Conservation (phyloP, 2,888 invertebrate species). For the Aleiodes testaceus region DNA sequence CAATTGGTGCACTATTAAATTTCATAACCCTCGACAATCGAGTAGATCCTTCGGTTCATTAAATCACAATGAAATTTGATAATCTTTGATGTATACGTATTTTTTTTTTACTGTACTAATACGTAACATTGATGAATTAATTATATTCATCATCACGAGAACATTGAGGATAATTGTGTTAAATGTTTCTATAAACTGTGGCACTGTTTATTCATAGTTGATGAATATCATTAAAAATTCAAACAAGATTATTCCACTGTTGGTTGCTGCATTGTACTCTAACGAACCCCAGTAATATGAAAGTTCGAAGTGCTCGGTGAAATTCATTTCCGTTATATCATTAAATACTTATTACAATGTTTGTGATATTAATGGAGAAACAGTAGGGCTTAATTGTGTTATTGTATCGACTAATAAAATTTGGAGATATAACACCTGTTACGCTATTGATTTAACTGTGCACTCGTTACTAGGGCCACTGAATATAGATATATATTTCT, state of each 20-base stretch:
- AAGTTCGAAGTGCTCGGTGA: too few species aligned
- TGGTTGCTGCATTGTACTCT: too few species aligned
- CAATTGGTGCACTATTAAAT: conserved; percentile 3
- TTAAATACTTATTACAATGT: not conserved
- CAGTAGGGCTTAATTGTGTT: not conserved
- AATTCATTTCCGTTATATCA: too few species aligned
- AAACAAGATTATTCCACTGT: too few species aligned
- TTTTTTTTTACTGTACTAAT: not conserved
- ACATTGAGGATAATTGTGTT: too few species aligned
- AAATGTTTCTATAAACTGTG: too few species aligned
- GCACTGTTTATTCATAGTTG: too few species aligned
- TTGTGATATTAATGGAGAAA: not conserved
- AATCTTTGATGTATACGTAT: not conserved
- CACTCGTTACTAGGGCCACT: conserved; percentile 4
- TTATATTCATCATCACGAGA: too few species aligned
- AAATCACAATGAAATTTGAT: not conserved
- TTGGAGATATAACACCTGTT: conserved; percentile 26
- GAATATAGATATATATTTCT: conserved; percentile 8
- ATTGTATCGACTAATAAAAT: conserved; percentile 20
- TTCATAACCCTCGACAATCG: conserved; percentile 5
- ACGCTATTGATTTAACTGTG: conserved; percentile 25
- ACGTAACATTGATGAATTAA: too few species aligned
- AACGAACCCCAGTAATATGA: too few species aligned
- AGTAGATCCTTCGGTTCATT: not conserved
- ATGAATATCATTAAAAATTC: too few species aligned